Percentiles rank a stretch among this genome's conserved stretches.
phyloP scores from a whole-genome alignment of 2,888 invertebrate genomes.

The Alcis repandata region DNA sequence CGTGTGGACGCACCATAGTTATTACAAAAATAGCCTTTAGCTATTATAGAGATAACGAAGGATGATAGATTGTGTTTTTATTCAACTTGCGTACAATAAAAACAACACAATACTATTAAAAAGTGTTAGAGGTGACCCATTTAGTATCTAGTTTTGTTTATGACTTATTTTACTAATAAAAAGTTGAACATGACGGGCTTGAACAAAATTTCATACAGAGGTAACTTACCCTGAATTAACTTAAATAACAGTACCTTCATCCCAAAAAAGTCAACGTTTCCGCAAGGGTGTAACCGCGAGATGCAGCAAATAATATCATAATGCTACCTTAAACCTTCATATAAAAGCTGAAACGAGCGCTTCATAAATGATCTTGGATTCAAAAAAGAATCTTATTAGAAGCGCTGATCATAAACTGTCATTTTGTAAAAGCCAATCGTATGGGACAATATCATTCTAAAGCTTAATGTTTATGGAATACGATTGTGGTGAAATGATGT shows the following conservation, averaged over 20 bases:
- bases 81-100: constrained; percentile 3
- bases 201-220: too few species aligned
- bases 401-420: not conserved
- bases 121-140: too few species aligned
- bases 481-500: not conserved
- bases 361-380: not conserved
- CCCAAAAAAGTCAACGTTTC: too few species aligned
- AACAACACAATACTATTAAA: too few species aligned
- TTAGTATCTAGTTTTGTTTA: not conserved
- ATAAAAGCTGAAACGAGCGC: not conserved
- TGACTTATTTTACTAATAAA: not conserved
- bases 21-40: constrained; percentile 1
- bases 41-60: not conserved
- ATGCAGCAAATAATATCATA: too few species aligned
- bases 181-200: too few species aligned
- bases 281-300: too few species aligned
- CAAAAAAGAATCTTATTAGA: not conserved
- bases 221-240: too few species aligned
- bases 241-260: too few species aligned
- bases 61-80: constrained; percentile 7
- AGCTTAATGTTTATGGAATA: not conserved
- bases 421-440: not conserved
- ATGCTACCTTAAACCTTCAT: too few species aligned
- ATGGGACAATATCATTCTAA: not conserved
- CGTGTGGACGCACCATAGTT: not conserved